A percentile compares a stretch with the other conserved stretches of the same genome.
phyloP scores from a whole-genome alignment of 2,113 vertebrate species.

The human region DNA sequence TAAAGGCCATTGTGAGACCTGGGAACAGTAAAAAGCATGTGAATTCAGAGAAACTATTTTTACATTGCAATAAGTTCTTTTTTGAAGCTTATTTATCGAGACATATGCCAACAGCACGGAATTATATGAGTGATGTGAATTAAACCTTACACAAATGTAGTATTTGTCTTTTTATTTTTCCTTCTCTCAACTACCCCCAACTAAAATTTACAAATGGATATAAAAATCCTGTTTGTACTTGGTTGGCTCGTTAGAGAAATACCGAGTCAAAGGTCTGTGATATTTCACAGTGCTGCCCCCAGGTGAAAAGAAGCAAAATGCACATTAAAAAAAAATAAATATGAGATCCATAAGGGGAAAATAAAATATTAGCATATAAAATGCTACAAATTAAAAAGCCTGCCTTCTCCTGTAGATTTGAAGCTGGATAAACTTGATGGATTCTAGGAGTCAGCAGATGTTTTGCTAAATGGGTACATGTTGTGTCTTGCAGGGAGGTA shows the following conservation, averaged over 20 bases:
- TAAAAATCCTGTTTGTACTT: constrained; percentile 58
- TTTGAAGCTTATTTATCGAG: constrained; percentile 71
- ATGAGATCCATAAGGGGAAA: not conserved
- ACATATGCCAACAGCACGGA: constrained; percentile 8
- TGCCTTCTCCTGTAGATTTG: not conserved
- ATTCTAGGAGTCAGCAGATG: constrained; percentile 17
- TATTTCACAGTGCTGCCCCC: constrained; percentile 54
- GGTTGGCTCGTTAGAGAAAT: constrained; percentile 62
- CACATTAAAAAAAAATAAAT: constrained; percentile 46
- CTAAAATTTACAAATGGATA: constrained; percentile 60
- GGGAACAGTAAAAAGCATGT: constrained; percentile 43
- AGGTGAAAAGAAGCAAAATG: constrained; percentile 54
- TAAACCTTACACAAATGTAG: constrained; percentile 40
- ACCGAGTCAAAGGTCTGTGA: not conserved
- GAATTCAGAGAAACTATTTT: constrained; percentile 68
- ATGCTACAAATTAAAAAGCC: not conserved
- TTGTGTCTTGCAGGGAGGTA: constrained; percentile 31
- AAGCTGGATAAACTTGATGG: not conserved
- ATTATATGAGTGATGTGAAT: constrained; percentile 40
- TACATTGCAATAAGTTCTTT: constrained; percentile 60
- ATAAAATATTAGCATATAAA: constrained; percentile 56
- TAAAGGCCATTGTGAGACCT: constrained; percentile 60
- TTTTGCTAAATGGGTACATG: not conserved
- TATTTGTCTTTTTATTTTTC: constrained; percentile 68
- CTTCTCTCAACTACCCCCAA: constrained; percentile 38